Percentiles rank a stretch among this genome's conserved stretches.
These are phyloP conservation scores for Diadema setosum DNA, from an alignment of 35 echinoderm and acorn worm species.

Conservation along the genomic window DNA sequence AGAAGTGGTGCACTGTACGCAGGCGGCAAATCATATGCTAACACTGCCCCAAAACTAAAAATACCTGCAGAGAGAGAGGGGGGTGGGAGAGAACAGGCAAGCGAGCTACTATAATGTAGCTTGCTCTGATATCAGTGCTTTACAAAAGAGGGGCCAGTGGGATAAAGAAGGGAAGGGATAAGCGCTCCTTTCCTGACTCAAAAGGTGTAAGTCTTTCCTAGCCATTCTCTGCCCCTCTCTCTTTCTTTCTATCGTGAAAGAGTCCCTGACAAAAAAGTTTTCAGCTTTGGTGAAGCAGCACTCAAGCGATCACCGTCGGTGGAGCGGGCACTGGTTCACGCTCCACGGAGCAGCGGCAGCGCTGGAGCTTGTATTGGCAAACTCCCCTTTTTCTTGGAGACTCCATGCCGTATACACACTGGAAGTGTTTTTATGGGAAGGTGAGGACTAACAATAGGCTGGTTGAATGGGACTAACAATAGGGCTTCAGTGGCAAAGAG, in stretches of 20 bases:
- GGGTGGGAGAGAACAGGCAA: no score
- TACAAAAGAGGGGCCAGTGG: constrained; percentile 3
- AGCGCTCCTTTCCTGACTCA: neutral
- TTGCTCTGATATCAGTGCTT: neutral
- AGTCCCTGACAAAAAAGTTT: neutral
- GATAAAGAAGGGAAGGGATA: neutral
- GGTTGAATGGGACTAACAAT: neutral
- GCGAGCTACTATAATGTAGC: neutral
- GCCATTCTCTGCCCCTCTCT: neutral
- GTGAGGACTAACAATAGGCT: neutral
- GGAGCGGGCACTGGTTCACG: neutral
- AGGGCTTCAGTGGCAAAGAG: neutral
- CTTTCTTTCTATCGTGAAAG: neutral
- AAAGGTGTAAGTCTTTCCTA: neutral
- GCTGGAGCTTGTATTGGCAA: neutral
- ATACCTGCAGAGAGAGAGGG: no score
- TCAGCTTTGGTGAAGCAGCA: neutral
- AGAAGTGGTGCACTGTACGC: no score
- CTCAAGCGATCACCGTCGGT: neutral
- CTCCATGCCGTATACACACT: no score
- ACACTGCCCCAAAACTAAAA: no score
- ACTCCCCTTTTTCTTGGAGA: neutral
- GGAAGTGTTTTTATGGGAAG: neutral
- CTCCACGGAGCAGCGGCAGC: neutral
- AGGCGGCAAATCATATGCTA: no score